These are phyloP conservation scores for Colletes collaris DNA, from an alignment of 2,888 invertebrate genomes.

Conservation along the genomic window DNA sequence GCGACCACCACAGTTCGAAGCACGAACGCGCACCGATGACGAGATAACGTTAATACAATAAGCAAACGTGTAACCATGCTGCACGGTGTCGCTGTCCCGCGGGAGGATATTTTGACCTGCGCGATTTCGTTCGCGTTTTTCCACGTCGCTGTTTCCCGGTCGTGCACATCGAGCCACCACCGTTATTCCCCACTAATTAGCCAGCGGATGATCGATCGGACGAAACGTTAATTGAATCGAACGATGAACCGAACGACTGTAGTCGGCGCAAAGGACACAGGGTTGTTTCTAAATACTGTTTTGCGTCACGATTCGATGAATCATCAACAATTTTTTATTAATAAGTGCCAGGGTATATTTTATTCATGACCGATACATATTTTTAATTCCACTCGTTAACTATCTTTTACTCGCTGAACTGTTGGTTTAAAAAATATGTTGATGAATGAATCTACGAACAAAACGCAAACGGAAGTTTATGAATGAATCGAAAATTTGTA, in stretches of 20 bases:
- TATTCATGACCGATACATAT: no score
- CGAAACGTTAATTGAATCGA: slow-evolving; percentile 29
- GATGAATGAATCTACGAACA: no score
- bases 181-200: slow-evolving; percentile 33
- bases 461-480: no score
- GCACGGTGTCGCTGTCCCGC: slow-evolving; percentile 12
- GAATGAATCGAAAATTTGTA: no score
- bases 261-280: background rate
- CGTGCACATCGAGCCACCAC: background rate
- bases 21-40: slow-evolving; percentile 8
- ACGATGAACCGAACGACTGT: background rate
- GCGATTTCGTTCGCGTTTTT: slow-evolving; percentile 31
- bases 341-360: no score
- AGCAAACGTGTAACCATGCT: slow-evolving; percentile 7
- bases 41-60: slow-evolving; percentile 28
- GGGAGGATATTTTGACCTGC: slow-evolving; percentile 33
- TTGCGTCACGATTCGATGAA: no score
- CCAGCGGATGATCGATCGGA: slow-evolving; percentile 20
- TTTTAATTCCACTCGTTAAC: no score
- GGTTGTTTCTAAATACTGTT: background rate
- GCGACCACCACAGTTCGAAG: background rate
- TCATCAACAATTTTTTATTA: no score
- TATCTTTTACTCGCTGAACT: no score
- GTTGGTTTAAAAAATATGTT: no score
- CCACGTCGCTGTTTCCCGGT: background rate